Conservation (phyloP, 2,888 invertebrate species). For the Endotricha flammealis region DNA sequence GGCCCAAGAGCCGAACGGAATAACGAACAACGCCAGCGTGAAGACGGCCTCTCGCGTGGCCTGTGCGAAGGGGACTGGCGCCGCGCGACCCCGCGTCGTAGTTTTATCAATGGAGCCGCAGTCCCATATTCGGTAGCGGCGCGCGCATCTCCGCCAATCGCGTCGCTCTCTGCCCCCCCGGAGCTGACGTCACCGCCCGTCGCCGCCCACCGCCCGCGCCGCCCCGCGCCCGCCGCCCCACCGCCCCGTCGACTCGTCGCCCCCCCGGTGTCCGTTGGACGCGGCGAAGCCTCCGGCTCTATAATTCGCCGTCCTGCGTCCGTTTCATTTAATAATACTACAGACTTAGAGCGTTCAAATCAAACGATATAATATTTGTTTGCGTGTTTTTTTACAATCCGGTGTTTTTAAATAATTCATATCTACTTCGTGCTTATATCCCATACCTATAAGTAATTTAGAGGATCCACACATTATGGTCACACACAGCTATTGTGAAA, state of each 20-base stretch:
- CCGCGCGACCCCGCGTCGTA: constrained; percentile 83
- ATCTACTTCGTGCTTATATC: too few relatives aligned
- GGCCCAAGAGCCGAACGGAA: constrained; percentile 77
- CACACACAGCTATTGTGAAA: too few relatives aligned
- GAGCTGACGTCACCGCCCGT: constrained; percentile 67
- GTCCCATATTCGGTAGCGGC: constrained; percentile 91
- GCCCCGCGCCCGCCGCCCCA: constrained; percentile 52
- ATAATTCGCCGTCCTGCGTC: constrained; percentile 22
- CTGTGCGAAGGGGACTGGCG: constrained; percentile 78
- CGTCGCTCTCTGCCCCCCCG: constrained; percentile 55
- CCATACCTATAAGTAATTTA: too few relatives aligned
- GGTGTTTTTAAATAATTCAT: too few relatives aligned
- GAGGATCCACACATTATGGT: too few relatives aligned
- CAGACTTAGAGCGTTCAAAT: constrained; percentile 10
- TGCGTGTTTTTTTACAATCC: too few relatives aligned
- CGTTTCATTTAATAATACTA: constrained; percentile 17
- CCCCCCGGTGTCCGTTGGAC: constrained; percentile 25
- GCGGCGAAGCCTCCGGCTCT: constrained; percentile 45
- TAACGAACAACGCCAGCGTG: constrained; percentile 78
- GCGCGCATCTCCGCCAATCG: constrained; percentile 75
- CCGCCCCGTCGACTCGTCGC: constrained; percentile 70
- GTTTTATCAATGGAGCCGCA: constrained; percentile 91
- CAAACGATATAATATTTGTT: too few relatives aligned
- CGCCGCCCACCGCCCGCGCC: constrained; percentile 71
- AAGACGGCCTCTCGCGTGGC: constrained; percentile 73